These are phyloP conservation scores for Vandiemenella viatica DNA, from an alignment of 2,888 invertebrate genomes.

Conservation along the genomic window DNA sequence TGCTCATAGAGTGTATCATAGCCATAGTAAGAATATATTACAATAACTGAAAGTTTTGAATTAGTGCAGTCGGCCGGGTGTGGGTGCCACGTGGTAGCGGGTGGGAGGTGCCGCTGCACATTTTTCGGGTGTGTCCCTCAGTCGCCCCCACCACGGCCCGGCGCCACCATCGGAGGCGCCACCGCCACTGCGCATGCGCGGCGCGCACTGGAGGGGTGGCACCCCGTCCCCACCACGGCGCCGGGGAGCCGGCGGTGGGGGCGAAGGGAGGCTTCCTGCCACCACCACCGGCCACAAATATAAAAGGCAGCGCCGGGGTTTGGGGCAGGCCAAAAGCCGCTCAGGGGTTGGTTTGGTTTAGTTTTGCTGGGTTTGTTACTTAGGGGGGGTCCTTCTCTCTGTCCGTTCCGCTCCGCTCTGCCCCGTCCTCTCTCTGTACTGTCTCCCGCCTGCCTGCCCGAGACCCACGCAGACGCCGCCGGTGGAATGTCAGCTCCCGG, in stretches of 20 bases:
- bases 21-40: no score
- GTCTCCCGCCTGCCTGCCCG: background rate
- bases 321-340: conserved; percentile 13
- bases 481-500: conserved; percentile 3
- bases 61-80: no score
- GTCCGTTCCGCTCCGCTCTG: conserved; percentile 9
- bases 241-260: background rate
- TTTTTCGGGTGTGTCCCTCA: background rate
- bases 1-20: no score
- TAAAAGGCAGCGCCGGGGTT: conserved; percentile 14
- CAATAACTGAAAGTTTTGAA: no score
- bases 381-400: conserved; percentile 13
- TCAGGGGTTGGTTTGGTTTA: conserved; percentile 17
- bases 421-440: conserved; percentile 2
- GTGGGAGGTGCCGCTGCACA: background rate
- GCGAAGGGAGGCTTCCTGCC: no score
- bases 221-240: background rate
- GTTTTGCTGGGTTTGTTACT: conserved; percentile 16
- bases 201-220: background rate
- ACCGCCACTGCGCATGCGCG: background rate
- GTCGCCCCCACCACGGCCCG: background rate
- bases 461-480: background rate
- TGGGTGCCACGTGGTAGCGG: background rate
- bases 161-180: background rate
- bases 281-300: conserved; percentile 8